These are phyloP conservation scores for Tetrao urogallus DNA, from an alignment of 2,113 vertebrate species.

Conservation along the genomic window DNA sequence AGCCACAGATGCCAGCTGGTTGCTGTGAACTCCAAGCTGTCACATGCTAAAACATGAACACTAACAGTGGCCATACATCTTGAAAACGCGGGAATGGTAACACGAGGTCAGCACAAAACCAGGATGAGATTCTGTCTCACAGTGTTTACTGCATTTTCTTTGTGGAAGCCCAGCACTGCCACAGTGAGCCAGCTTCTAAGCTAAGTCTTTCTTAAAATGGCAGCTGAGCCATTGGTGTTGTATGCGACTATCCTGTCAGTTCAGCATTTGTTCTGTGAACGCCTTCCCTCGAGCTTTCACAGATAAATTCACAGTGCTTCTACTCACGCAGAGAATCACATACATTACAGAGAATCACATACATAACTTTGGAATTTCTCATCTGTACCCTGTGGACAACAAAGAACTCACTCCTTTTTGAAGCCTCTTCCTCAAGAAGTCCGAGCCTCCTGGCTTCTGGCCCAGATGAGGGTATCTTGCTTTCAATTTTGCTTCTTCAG, in stretches of 20 bases:
- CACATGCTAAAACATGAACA: neutral
- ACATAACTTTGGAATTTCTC: neutral
- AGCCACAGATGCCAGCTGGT: neutral
- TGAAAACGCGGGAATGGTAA: neutral
- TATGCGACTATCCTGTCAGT: neutral
- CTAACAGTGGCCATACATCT: neutral
- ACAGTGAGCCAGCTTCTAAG: neutral
- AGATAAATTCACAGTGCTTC: neutral
- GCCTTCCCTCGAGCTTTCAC: neutral
- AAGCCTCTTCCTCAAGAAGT: slow-evolving; percentile 95
- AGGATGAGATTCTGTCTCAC: neutral
- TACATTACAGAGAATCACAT: no score
- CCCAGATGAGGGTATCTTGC: slow-evolving; percentile 94
- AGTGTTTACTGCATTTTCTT: neutral
- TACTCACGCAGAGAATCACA: neutral
- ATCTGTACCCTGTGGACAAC: neutral
- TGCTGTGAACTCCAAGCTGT: neutral
- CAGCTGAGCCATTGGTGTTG: neutral
- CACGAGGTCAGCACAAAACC: neutral
- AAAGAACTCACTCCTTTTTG: slow-evolving; percentile 92
- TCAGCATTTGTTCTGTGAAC: neutral
- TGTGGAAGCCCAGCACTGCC: neutral
- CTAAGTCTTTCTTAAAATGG: neutral
- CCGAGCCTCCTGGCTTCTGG: slow-evolving; percentile 94
- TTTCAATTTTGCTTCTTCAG: slow-evolving; percentile 97